These are phyloP conservation scores for Oryzias curvinotus DNA, from an alignment of 2,113 vertebrate genomes.

Conservation along the genomic window DNA sequence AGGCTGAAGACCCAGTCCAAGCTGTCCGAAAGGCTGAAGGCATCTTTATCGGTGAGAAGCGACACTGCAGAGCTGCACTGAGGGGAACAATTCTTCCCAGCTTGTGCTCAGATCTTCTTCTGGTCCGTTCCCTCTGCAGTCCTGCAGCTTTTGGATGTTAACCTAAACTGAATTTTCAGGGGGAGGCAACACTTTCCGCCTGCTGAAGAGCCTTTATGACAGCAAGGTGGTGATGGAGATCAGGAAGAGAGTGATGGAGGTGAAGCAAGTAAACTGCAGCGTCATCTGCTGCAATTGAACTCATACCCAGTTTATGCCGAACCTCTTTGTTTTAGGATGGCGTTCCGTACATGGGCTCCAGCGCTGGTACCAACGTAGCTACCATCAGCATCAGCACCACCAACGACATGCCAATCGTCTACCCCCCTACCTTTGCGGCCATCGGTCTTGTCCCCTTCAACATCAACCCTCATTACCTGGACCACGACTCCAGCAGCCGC, in stretches of 20 bases:
- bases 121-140: no score
- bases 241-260: slow-evolving; percentile 82
- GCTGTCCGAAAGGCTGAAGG: slow-evolving; percentile 82
- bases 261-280: slow-evolving; percentile 42
- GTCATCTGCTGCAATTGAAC: no score
- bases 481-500: slow-evolving; percentile 77
- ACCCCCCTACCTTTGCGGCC: slow-evolving; percentile 81
- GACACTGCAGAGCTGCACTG: neutral
- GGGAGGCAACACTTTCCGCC: slow-evolving; percentile 90
- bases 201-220: slow-evolving; percentile 87
- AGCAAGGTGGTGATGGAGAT: slow-evolving; percentile 82
- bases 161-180: slow-evolving; percentile 61
- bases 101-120: no score
- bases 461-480: slow-evolving; percentile 89
- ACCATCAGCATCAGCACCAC: slow-evolving; percentile 87
- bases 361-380: slow-evolving; percentile 84
- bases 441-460: slow-evolving; percentile 87
- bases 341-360: slow-evolving; percentile 86
- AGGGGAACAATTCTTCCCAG: no score
- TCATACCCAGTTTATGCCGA: neutral
- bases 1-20: slow-evolving; percentile 80
- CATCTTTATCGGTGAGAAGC: slow-evolving; percentile 83
- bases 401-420: slow-evolving; percentile 90
- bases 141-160: no score
- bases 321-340: slow-evolving; percentile 75